A percentile compares a stretch with the other conserved stretches of the same genome.
Evolutionary conservation across 2,888 invertebrate species (phyloP).

Genomic region (Callinectes sapidus): DNA sequence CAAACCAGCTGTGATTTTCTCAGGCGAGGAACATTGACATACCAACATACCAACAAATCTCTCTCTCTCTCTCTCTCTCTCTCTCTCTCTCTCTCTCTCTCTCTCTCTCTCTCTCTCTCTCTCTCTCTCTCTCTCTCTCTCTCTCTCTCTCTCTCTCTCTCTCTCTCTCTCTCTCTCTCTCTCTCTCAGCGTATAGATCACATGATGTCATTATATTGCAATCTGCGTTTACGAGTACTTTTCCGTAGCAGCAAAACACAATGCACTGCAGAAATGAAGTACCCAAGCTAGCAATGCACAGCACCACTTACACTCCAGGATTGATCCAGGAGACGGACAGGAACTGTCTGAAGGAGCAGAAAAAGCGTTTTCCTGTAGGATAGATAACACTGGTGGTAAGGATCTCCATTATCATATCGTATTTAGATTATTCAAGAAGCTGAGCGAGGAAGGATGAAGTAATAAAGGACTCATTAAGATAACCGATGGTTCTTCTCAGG

Average conservation of each 20-base stretch:
- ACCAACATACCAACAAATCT: too few species aligned
- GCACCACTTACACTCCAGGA: not conserved
- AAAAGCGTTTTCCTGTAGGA: not conserved
- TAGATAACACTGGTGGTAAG: not conserved
- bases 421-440: not conserved
- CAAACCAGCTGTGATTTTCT: too few species aligned
- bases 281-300: not conserved
- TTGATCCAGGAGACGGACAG: not conserved
- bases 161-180: too few species aligned
- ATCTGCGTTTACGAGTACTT: too few species aligned
- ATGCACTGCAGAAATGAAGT: not conserved
- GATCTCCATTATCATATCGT: constrained; percentile 1
- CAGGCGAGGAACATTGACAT: too few species aligned
- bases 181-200: too few species aligned
- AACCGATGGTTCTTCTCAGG: not conserved
- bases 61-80: too few species aligned
- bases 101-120: too few species aligned
- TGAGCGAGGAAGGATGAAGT: not conserved
- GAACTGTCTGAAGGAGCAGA: not conserved
- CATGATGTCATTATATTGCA: too few species aligned
- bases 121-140: too few species aligned
- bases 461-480: constrained; percentile 14
- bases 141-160: too few species aligned
- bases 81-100: too few species aligned
- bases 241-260: not conserved